A percentile compares a stretch with the other conserved stretches of the same genome.
Conservation (phyloP, 2,113 vertebrate species). For the Mohoua ochrocephala region DNA sequence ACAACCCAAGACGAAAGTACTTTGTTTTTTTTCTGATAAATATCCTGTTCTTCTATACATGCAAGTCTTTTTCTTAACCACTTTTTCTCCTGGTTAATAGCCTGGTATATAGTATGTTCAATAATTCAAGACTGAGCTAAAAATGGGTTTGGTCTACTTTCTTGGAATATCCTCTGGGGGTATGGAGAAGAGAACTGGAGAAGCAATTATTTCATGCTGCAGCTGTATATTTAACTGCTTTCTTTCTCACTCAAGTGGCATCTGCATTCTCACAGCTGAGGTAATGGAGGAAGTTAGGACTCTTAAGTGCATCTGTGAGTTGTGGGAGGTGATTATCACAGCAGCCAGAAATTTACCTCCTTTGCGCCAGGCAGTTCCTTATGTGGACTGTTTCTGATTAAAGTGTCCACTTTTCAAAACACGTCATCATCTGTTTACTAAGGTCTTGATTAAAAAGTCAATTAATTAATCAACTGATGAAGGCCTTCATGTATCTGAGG, state of each 20-base stretch:
- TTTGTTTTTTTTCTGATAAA: background rate
- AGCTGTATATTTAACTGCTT: constrained; percentile 26
- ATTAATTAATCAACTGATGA: background rate
- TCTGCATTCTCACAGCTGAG: constrained; percentile 7
- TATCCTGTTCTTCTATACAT: background rate
- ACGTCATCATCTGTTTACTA: background rate
- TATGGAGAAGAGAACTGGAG: constrained; percentile 4
- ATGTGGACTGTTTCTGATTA: background rate
- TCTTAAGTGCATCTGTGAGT: background rate
- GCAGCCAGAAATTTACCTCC: background rate
- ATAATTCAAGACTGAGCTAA: constrained; percentile 66
- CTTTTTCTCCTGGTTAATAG: constrained; percentile 45
- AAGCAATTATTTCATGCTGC: constrained; percentile 29
- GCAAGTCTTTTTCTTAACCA: constrained; percentile 20
- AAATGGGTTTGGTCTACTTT: constrained; percentile 56
- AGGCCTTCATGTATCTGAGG: background rate
- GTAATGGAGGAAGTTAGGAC: background rate
- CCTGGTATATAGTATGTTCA: background rate
- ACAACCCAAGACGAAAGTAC: background rate
- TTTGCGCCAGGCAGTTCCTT: background rate
- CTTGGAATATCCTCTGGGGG: constrained; percentile 31
- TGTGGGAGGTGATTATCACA: background rate
- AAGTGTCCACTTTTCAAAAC: background rate
- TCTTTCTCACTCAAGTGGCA: background rate
- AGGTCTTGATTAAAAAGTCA: background rate